These are phyloP conservation scores for Leptinotarsa defecta DNA, from an alignment of 1,140 invertebrate genomes.

Conservation along the genomic window DNA sequence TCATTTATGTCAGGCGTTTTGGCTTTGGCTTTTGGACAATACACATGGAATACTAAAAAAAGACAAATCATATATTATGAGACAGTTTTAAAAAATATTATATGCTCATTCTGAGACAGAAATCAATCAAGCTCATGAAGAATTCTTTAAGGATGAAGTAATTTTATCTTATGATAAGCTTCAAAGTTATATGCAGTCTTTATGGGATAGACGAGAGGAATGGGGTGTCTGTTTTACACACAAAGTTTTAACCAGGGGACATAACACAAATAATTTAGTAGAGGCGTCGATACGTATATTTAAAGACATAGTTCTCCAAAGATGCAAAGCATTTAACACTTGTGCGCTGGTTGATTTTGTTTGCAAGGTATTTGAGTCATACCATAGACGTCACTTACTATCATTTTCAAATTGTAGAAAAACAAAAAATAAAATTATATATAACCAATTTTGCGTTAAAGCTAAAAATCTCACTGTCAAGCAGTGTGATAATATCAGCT, in stretches of 20 bases:
- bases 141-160: conserved; percentile 20
- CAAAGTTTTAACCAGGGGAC: conserved; percentile 14
- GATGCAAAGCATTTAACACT: conserved; percentile 32
- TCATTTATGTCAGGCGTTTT: conserved; percentile 14
- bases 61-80: conserved; percentile 15
- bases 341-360: conserved; percentile 23
- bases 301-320: conserved; percentile 28
- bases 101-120: conserved; percentile 25
- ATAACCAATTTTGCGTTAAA: conserved; percentile 6
- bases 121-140: conserved; percentile 14
- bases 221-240: too few relatives aligned
- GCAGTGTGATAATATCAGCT: conserved; percentile 19
- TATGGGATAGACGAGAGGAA: too few relatives aligned
- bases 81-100: conserved; percentile 21
- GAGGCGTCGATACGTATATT: conserved; percentile 29
- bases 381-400: conserved; percentile 24
- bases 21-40: conserved; percentile 20
- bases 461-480: conserved; percentile 3
- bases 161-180: conserved; percentile 11
- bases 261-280: conserved; percentile 31
- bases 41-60: conserved; percentile 23
- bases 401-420: conserved; percentile 18
- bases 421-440: conserved; percentile 20
- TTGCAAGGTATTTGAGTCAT: conserved; percentile 26
- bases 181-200: neutral